Conservation (phyloP, 1,140 invertebrate species). For the Cephus cinctus region DNA sequence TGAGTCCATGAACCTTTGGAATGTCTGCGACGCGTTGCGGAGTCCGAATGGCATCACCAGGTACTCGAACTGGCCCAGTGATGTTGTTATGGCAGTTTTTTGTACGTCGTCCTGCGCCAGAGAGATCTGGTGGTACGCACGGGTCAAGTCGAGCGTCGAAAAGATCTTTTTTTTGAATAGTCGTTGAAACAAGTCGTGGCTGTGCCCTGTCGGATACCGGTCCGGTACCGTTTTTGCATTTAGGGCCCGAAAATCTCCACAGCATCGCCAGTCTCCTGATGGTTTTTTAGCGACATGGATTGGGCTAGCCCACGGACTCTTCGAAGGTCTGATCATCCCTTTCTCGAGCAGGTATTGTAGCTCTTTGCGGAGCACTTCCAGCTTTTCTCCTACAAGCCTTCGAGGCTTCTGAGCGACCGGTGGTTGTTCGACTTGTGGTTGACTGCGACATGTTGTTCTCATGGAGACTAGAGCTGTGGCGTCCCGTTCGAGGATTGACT, state of each 20-base stretch:
- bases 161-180: conserved; percentile 42
- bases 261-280: conserved; percentile 44
- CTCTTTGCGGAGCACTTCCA: conserved; percentile 24
- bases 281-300: conserved; percentile 46
- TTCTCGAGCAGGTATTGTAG: conserved; percentile 22
- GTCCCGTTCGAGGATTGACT: too few species aligned
- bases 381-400: conserved; percentile 33
- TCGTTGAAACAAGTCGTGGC: conserved; percentile 31
- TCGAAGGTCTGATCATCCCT: conserved; percentile 16
- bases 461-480: too few species aligned
- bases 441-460: too few species aligned
- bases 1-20: conserved; percentile 19
- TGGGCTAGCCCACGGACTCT: conserved; percentile 41
- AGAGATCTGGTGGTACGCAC: conserved; percentile 53
- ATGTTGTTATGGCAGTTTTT: conserved; percentile 43
- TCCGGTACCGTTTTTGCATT: conserved; percentile 41
- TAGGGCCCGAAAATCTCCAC: conserved; percentile 49
- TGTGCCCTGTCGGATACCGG: conserved; percentile 40
- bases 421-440: too few species aligned
- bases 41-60: background rate
- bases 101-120: conserved; percentile 32
- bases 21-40: conserved; percentile 17
- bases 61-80: too few species aligned
- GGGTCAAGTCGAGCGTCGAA: conserved; percentile 46
- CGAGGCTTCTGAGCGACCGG: too few species aligned